Percentiles rank a stretch among this genome's conserved stretches.
These are phyloP conservation scores for Psophia crepitans DNA, from an alignment of 2,113 vertebrate species.

Conservation along the genomic window DNA sequence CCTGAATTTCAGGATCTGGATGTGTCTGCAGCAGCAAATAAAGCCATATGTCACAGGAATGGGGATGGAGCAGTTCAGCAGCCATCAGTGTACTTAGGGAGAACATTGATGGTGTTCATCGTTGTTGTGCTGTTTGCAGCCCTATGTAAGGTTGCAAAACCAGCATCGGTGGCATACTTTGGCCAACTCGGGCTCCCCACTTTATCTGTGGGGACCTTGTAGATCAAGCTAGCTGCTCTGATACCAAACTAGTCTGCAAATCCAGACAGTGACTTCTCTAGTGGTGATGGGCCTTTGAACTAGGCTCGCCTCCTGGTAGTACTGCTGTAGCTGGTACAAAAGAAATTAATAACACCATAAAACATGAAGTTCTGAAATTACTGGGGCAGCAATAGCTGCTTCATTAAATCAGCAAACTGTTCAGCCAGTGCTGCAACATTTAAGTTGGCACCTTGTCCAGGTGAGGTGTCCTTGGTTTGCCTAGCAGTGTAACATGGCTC, in stretches of 20 bases:
- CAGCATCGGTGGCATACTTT: background rate
- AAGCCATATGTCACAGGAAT: accelerated
- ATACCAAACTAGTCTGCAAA: background rate
- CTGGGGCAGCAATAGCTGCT: background rate
- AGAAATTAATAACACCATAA: background rate
- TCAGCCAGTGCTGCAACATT: background rate
- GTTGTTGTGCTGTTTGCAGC: background rate
- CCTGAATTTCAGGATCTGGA: background rate
- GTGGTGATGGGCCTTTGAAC: background rate
- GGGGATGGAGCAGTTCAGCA: background rate
- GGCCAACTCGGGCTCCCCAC: accelerated
- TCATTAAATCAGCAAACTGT: background rate
- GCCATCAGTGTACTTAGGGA: background rate
- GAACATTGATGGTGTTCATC: background rate
- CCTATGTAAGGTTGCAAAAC: background rate
- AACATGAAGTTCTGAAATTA: background rate
- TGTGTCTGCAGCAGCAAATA: background rate
- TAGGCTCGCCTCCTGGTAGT: background rate
- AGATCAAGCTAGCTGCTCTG: background rate
- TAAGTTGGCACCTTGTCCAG: background rate
- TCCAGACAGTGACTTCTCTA: background rate
- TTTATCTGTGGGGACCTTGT: background rate
- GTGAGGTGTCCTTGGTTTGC: background rate
- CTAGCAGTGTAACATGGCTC: background rate
- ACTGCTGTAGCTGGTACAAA: background rate